Evolutionary conservation across 2,797 vertebrate species (phyloP).

Genomic region (Bradypodion pumilum): DNA sequence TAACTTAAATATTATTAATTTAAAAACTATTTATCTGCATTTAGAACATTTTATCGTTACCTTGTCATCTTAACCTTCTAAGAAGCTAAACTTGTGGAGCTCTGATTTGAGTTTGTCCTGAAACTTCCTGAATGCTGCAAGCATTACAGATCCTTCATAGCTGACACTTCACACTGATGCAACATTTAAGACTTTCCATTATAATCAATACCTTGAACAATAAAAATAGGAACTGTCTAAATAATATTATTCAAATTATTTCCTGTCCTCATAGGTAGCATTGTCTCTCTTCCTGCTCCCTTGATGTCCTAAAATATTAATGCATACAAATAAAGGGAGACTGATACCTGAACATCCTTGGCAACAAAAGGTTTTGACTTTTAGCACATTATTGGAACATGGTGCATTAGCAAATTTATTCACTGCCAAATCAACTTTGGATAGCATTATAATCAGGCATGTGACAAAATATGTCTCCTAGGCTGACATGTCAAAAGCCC

Average conservation of each 20-base stretch:
- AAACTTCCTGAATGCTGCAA: conserved; percentile 14
- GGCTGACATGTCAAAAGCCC: conserved; percentile 8
- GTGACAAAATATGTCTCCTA: conserved; percentile 9
- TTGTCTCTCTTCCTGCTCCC: not conserved
- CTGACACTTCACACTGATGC: conserved; percentile 17
- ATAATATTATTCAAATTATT: conserved; percentile 11
- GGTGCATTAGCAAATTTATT: not conserved
- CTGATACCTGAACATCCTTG: not conserved
- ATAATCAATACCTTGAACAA: conserved; percentile 16
- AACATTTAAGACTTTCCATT: conserved; percentile 18
- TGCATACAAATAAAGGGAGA: not conserved
- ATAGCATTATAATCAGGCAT: conserved; percentile 31
- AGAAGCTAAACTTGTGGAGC: too few relatives aligned
- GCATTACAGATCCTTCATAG: conserved; percentile 9
- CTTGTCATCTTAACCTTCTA: too few relatives aligned
- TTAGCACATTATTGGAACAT: not conserved
- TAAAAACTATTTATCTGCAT: conserved; percentile 53
- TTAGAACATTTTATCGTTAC: too few relatives aligned
- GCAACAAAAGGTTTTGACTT: not conserved
- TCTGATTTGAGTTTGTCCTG: too few relatives aligned
- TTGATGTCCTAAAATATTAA: not conserved
- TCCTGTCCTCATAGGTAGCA: not conserved
- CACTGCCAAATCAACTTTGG: conserved; percentile 10
- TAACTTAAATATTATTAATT: too few relatives aligned
- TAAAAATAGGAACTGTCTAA: conserved; percentile 5